These are phyloP conservation scores for Corythaeola cristata DNA, from an alignment of 2,113 vertebrate species.

Conservation along the genomic window DNA sequence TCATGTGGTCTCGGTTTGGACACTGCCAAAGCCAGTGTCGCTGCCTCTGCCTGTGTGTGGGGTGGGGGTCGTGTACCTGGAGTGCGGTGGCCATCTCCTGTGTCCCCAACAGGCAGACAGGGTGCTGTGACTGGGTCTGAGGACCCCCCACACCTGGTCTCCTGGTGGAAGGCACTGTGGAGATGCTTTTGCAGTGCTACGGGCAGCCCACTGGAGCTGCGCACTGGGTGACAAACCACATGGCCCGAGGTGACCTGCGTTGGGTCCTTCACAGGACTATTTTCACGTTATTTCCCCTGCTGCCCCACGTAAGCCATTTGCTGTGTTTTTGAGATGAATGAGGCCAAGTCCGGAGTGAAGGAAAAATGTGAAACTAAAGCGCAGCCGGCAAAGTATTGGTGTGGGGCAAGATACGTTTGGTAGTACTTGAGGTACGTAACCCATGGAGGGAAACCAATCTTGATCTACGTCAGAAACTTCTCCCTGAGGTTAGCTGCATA, in stretches of 20 bases:
- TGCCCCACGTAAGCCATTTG: neutral
- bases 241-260: neutral
- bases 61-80: neutral
- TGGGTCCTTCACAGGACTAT: neutral
- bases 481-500: neutral
- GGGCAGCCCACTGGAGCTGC: neutral
- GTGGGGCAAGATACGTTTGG: neutral
- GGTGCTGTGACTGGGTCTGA: neutral
- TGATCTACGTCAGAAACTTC: neutral
- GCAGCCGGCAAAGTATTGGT: neutral
- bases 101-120: neutral
- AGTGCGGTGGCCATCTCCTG: neutral
- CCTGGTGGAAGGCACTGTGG: neutral
- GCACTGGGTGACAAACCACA: neutral
- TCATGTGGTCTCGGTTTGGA: rapidly evolving
- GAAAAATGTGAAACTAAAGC: neutral
- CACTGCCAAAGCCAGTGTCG: neutral
- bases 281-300: neutral
- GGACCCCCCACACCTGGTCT: neutral
- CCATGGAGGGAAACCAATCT: neutral
- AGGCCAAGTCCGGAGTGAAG: neutral
- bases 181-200: neutral
- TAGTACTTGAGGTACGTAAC: neutral
- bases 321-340: neutral
- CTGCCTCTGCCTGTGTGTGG: rapidly evolving